Evolutionary conservation across 2,113 vertebrate species (phyloP).

Genomic region (Micronisus gabar): DNA sequence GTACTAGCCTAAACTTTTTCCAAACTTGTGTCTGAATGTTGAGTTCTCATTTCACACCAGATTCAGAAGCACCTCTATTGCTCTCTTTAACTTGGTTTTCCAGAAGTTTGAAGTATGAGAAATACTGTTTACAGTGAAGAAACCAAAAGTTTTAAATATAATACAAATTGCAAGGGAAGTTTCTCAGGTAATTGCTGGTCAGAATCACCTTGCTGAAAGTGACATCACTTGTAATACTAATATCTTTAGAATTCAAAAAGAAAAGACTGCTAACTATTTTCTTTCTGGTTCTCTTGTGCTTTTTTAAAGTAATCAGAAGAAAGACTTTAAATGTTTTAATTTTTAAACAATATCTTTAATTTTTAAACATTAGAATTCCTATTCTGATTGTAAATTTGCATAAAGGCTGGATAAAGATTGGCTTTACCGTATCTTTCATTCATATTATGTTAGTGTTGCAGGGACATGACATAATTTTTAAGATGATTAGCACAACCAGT

Average conservation of each 20-base stretch:
- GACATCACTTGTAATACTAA: neutral
- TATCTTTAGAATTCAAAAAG: neutral
- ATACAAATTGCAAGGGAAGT: neutral
- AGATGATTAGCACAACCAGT: neutral
- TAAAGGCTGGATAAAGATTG: neutral
- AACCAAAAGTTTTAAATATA: neutral
- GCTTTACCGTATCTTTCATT: neutral
- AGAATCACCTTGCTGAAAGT: neutral
- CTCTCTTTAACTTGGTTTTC: neutral
- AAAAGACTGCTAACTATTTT: neutral
- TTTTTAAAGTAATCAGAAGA: slow-evolving; percentile 16
- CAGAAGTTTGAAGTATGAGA: neutral
- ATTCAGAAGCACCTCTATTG: neutral
- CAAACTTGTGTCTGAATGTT: neutral
- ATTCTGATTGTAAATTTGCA: slow-evolving; percentile 14
- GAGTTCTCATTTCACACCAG: neutral
- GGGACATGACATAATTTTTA: neutral
- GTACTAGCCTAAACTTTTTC: neutral
- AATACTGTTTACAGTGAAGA: neutral
- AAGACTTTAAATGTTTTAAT: neutral
- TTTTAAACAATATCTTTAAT: slow-evolving; percentile 63
- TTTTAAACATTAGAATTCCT: slow-evolving; percentile 46
- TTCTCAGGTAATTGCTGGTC: neutral
- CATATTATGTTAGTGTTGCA: neutral
- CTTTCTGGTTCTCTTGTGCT: neutral